These are phyloP conservation scores for Thryonomys swinderianus DNA, from an alignment of 2,113 vertebrate genomes.

Conservation along the genomic window DNA sequence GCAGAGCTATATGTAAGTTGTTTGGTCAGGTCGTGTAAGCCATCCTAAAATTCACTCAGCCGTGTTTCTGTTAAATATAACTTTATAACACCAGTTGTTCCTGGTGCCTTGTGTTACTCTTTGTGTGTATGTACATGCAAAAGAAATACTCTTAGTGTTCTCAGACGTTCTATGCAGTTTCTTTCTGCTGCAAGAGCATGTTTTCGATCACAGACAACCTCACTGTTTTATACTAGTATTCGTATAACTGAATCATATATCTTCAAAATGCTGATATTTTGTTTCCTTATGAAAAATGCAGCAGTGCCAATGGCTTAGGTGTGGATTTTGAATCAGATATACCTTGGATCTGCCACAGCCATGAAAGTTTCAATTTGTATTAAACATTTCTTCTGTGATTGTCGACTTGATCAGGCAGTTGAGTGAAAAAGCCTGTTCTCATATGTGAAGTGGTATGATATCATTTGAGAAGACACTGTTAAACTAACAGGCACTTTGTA, in stretches of 20 bases:
- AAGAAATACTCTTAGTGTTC: neutral
- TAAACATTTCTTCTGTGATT: neutral
- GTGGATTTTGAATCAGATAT: neutral
- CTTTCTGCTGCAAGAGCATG: neutral
- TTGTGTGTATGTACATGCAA: neutral
- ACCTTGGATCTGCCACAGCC: neutral
- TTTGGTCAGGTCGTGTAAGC: neutral
- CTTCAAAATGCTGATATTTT: neutral
- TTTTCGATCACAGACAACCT: neutral
- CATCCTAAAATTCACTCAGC: neutral
- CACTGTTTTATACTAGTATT: neutral
- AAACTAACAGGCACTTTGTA: neutral
- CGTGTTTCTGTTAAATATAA: neutral
- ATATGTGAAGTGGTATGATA: neutral
- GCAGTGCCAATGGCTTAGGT: neutral
- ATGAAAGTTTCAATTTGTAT: neutral
- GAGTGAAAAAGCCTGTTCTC: neutral
- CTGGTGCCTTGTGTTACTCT: neutral
- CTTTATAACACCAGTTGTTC: slow-evolving; percentile 16
- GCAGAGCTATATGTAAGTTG: neutral
- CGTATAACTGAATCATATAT: neutral
- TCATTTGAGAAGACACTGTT: neutral
- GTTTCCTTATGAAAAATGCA: neutral
- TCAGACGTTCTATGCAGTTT: neutral
- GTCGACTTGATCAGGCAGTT: neutral